phyloP scores from a whole-genome alignment of 2,797 vertebrate species.

The Gallirallus australis region DNA sequence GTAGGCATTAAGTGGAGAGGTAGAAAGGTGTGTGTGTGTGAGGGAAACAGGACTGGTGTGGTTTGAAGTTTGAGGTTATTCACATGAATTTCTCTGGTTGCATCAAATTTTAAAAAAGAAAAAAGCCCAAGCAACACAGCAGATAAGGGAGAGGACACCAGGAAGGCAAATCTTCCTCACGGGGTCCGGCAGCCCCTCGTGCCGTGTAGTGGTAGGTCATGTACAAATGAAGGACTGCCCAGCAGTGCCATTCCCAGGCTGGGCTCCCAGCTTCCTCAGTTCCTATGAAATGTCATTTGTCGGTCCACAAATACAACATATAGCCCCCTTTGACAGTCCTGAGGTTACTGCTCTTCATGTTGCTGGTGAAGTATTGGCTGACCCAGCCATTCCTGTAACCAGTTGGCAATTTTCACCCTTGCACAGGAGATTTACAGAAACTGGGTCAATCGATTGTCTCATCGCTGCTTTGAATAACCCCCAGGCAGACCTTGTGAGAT shows the following conservation, averaged over 20 bases:
- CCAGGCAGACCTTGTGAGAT: neutral
- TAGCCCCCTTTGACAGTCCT: neutral
- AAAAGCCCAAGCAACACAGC: too few species aligned
- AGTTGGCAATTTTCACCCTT: neutral
- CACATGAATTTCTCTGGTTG: neutral
- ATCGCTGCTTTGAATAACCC: neutral
- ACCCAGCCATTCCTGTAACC: neutral
- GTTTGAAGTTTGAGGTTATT: neutral
- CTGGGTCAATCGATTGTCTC: neutral
- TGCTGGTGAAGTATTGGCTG: neutral
- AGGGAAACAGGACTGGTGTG: neutral
- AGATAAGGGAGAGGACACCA: neutral
- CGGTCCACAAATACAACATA: neutral
- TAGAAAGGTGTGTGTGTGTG: neutral
- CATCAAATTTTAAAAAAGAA: too few species aligned
- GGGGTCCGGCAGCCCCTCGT: too few species aligned
- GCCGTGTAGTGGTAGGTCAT: too few species aligned
- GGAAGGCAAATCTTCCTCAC: neutral
- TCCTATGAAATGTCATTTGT: neutral
- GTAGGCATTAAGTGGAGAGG: neutral
- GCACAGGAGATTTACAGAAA: neutral
- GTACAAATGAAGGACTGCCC: too few species aligned
- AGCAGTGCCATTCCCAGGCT: too few species aligned
- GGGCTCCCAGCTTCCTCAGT: neutral
- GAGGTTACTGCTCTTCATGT: neutral